These are phyloP conservation scores for Loris lydekkerianus DNA, from an alignment of 2,797 vertebrate genomes.

Conservation along the genomic window DNA sequence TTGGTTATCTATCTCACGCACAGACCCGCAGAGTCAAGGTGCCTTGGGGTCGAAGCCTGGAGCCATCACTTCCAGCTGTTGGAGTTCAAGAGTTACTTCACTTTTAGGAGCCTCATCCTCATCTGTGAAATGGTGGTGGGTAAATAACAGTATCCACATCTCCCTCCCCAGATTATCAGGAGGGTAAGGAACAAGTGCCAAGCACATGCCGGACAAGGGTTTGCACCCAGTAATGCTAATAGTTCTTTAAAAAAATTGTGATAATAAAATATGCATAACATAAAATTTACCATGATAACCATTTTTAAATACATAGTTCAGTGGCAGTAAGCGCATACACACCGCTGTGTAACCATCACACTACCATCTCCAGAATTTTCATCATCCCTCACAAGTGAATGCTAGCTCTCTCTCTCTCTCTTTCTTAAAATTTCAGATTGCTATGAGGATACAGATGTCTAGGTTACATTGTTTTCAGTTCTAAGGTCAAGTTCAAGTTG, in stretches of 20 bases:
- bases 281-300: not conserved
- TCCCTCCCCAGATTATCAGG: too few relatives aligned
- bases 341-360: not conserved
- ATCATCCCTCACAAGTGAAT: too few relatives aligned
- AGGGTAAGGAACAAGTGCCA: not conserved
- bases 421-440: too few relatives aligned
- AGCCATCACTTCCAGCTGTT: too few relatives aligned
- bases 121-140: not conserved
- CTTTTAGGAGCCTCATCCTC: not conserved
- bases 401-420: not conserved
- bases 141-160: not conserved
- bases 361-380: not conserved
- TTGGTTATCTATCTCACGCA: not conserved
- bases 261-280: not conserved
- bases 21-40: not conserved
- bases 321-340: not conserved
- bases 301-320: not conserved
- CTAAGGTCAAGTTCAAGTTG: too few relatives aligned
- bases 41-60: not conserved
- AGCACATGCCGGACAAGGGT: not conserved
- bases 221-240: not conserved
- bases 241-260: not conserved
- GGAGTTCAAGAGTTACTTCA: not conserved
- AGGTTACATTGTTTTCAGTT: too few relatives aligned
- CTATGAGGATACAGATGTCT: too few relatives aligned